These are phyloP conservation scores for Drosophila rubida DNA, from an alignment of 2,888 invertebrate genomes.

Conservation along the genomic window DNA sequence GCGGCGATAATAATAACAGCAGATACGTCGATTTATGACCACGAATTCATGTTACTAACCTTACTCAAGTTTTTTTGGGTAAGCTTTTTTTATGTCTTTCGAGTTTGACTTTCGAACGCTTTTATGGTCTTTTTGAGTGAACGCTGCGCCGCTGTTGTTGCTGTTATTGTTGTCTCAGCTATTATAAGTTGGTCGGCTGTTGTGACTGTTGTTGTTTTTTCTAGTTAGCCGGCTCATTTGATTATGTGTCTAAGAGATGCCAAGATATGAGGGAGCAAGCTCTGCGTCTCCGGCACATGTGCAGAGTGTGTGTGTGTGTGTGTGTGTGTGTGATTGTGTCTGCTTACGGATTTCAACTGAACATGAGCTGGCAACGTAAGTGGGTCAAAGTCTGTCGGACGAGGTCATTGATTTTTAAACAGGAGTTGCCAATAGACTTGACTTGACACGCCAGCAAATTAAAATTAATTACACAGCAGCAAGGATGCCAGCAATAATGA, in stretches of 20 bases:
- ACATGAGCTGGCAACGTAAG: conserved; percentile 65
- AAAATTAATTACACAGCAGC: conserved; percentile 23
- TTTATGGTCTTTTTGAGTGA: conserved; percentile 61
- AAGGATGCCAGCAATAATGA: conserved; percentile 20
- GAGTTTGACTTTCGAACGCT: conserved; percentile 73
- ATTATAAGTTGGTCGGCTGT: conserved; percentile 16
- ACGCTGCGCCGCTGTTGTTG: conserved; percentile 1
- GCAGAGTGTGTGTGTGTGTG: not conserved
- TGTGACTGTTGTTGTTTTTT: conserved; percentile 38
- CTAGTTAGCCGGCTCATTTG: conserved; percentile 69
- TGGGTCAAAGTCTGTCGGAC: conserved; percentile 72
- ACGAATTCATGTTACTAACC: conserved; percentile 77
- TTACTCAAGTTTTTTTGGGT: conserved; percentile 69
- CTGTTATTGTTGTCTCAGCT: conserved; percentile 30
- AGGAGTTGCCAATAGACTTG: conserved; percentile 45
- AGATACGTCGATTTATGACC: conserved; percentile 70
- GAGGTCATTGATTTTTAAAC: conserved; percentile 61
- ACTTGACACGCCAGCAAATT: conserved; percentile 28
- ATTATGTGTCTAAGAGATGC: conserved; percentile 68
- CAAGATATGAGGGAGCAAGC: conserved; percentile 51
- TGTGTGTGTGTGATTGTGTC: conserved; percentile 24
- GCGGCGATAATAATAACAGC: conserved; percentile 21
- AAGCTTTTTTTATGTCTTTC: conserved; percentile 50
- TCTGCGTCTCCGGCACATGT: conserved; percentile 22
- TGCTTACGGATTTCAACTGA: conserved; percentile 40